A percentile compares a stretch with the other conserved stretches of the same genome.
phyloP scores from a whole-genome alignment of 2,797 vertebrate species.

The Zenarchopterus dispar region DNA sequence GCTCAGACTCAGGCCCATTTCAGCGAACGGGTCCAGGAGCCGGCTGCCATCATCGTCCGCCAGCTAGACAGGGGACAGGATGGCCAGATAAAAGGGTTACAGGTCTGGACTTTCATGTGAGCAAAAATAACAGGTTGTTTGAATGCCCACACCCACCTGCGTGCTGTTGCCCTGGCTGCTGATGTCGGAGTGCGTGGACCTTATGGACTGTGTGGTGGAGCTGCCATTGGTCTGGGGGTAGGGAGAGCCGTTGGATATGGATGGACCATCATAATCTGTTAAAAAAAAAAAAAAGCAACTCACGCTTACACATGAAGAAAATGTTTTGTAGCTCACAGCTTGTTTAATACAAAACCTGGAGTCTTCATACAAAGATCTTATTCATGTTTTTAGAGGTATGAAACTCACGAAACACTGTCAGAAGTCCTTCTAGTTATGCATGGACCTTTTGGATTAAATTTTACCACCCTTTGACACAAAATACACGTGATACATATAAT shows the following conservation, averaged over 20 bases:
- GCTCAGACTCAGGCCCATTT: slow-evolving; percentile 91
- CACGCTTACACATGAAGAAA: background rate
- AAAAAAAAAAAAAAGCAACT: background rate
- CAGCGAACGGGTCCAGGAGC: slow-evolving; percentile 88
- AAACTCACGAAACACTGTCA: too few species aligned
- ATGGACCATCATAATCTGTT: slow-evolving; percentile 83
- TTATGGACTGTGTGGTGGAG: slow-evolving; percentile 86
- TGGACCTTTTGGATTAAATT: too few species aligned
- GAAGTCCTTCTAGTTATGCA: too few species aligned
- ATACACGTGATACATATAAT: background rate
- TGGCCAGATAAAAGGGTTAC: slow-evolving; percentile 13
- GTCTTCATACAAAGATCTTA: background rate
- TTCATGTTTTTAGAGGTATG: too few species aligned
- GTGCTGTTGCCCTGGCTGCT: slow-evolving; percentile 89
- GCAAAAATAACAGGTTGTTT: background rate
- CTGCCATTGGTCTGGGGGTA: slow-evolving; percentile 89
- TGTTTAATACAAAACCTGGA: background rate
- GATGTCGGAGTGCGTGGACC: slow-evolving; percentile 81
- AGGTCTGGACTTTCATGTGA: slow-evolving; percentile 17
- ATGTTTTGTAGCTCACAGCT: background rate
- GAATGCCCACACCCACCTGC: slow-evolving; percentile 55
- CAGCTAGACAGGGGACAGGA: slow-evolving; percentile 48
- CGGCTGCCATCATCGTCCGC: slow-evolving; percentile 70
- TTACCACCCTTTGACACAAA: too few species aligned
- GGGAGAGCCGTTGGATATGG: slow-evolving; percentile 90